These are phyloP conservation scores for Geopemphigus sp. DNA, from an alignment of 1,140 invertebrate genomes.

Conservation along the genomic window DNA sequence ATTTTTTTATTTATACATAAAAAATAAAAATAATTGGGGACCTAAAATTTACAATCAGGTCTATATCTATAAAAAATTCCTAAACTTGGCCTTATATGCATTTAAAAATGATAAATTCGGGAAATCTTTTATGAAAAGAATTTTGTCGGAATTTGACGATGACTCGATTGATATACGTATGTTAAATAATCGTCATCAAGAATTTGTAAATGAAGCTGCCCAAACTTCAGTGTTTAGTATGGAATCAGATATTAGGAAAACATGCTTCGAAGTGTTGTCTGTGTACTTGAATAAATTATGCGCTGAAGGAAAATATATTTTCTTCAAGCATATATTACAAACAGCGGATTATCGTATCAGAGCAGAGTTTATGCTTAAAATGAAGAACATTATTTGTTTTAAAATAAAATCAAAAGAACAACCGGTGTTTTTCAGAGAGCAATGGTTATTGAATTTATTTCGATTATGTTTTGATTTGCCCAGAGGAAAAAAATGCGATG, in stretches of 20 bases:
- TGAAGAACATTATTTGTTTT: neutral
- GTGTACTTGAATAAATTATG: conserved; percentile 1
- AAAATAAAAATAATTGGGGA: neutral
- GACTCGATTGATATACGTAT: conserved; percentile 10
- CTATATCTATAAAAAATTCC: conserved; percentile 1
- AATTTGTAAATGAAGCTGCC: neutral
- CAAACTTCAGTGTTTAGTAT: neutral
- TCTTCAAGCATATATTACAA: neutral
- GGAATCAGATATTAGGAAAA: neutral
- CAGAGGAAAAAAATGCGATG: neutral
- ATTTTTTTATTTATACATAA: conserved; percentile 32
- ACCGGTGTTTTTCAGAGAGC: neutral
- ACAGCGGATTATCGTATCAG: neutral
- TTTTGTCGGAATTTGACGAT: conserved; percentile 6
- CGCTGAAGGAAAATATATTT: neutral
- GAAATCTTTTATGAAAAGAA: conserved; percentile 12
- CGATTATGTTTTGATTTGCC: neutral
- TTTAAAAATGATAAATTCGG: neutral
- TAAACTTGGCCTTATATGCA: neutral
- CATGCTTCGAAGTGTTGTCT: neutral
- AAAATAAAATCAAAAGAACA: neutral
- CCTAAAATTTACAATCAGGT: conserved; percentile 20
- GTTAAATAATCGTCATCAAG: neutral
- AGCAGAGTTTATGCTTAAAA: neutral
- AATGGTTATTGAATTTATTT: neutral